Evolutionary conservation across 2,113 vertebrate species (phyloP).

Genomic region (Sclerurus mexicanus): DNA sequence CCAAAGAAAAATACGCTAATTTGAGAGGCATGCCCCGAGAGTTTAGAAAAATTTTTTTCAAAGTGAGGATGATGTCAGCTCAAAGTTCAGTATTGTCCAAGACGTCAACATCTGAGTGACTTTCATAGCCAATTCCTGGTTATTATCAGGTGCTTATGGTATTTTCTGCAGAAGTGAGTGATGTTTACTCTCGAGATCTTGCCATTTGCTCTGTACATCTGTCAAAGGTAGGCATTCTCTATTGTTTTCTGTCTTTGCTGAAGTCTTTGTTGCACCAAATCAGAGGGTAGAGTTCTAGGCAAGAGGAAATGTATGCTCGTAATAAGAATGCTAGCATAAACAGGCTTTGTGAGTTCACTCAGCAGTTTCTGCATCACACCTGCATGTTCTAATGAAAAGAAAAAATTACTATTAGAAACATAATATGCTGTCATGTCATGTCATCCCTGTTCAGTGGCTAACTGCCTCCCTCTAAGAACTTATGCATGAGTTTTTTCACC

Average conservation of each 20-base stretch:
- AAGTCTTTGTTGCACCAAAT: background rate
- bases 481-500: background rate
- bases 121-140: background rate
- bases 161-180: background rate
- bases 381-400: background rate
- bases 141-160: background rate
- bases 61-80: background rate
- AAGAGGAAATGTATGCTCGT: background rate
- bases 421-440: background rate
- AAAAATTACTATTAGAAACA: background rate
- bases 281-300: background rate
- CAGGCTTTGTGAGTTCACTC: background rate
- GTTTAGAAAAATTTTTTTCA: background rate
- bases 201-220: background rate
- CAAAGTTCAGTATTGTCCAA: rapidly evolving
- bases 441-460: background rate
- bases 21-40: background rate
- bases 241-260: background rate
- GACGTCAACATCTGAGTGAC: background rate
- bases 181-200: background rate
- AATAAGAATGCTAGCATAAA: rapidly evolving
- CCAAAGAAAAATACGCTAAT: background rate
- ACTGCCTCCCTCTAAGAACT: background rate
- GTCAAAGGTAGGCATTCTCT: background rate
- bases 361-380: background rate